A percentile compares a stretch with the other conserved stretches of the same genome.
phyloP scores from a whole-genome alignment of 2,113 vertebrate species.

The Pelusios castaneus region DNA sequence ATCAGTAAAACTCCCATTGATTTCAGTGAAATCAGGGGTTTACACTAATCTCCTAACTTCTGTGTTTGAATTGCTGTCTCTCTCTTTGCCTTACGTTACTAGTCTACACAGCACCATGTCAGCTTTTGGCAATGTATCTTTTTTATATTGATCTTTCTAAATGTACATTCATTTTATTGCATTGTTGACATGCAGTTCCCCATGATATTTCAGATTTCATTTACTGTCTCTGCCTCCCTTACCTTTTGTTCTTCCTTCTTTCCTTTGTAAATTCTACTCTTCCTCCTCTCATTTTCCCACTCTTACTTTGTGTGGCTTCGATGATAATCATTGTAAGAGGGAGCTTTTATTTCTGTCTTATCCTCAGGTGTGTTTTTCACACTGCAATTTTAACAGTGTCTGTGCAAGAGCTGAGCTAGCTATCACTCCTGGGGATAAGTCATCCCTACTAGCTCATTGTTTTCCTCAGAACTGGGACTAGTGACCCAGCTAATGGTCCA shows the following conservation, averaged over 20 bases:
- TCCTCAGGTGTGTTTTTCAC: neutral
- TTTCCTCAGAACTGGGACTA: neutral
- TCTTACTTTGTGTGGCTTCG: neutral
- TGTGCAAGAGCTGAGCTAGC: neutral
- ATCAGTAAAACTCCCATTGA: neutral
- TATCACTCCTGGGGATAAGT: neutral
- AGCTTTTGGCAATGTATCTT: neutral
- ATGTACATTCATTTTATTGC: neutral
- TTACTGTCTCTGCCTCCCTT: neutral
- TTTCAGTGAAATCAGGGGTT: neutral
- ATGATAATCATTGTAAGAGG: neutral
- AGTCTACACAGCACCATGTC: neutral
- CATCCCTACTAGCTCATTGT: neutral
- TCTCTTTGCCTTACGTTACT: neutral
- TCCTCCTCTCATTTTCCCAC: constrained; percentile 10
- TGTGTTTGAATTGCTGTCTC: neutral
- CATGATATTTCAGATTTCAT: neutral
- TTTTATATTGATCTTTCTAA: neutral
- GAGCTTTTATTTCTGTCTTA: constrained; percentile 27
- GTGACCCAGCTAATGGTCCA: neutral
- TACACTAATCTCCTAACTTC: neutral
- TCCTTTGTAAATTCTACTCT: neutral
- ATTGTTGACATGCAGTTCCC: neutral
- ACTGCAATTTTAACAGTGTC: neutral
- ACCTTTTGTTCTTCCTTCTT: neutral